Evolutionary conservation across 2,113 vertebrate species (phyloP), one percentile per base, ranked within the genome.

Genomic region (Dasyurus viverrinus): DNA sequence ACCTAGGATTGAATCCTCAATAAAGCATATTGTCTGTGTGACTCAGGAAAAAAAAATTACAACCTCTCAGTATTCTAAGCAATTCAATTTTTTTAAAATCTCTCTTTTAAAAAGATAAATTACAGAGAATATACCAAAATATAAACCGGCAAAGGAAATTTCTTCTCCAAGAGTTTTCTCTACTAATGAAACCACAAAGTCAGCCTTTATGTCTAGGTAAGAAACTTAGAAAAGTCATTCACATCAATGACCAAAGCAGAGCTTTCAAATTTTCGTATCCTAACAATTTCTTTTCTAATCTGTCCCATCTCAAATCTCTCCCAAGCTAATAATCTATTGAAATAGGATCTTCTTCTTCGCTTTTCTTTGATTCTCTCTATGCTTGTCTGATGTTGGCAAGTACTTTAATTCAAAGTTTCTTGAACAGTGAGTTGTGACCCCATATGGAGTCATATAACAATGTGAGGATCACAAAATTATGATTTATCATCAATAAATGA

Each of bases 231-330:
- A 16, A 14, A 36, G 7, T 76, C 60, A 76, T 76, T n/a, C 36
- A 76, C 12, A 36, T 68, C 12, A 68, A 36, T 68, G 60, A 68
- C 30, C 12, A 68, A 14, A 76, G 36, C 30, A 76, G 55, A 60
- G 60, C 60, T 76, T 76, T 76, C 60, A 76, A n/a, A 76, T 1
- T 36, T n/a, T 76, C n/a, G 2, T 76, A 36, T 47, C 93, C 89
- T 92, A 92, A 68, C 50, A n/a, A 8, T 68, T 48, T 48, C 95
- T 95, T 91, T 90, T 84, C 23, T 95, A 93, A 92, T 89, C 54
- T 95, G 25, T 94, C 48, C 90, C 89, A 94, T 52, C 93, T 95
- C 36, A 97, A 93, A 94, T 89, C 68, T 96, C 36, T 27, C 57
- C 57, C 54, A 94, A 91, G 46, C 91, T 46, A 27, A 54, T 50